A percentile compares a stretch with the other conserved stretches of the same genome.
These are phyloP conservation scores for Allobates femoralis DNA, from an alignment of 2,797 vertebrate genomes.

Conservation along the genomic window DNA sequence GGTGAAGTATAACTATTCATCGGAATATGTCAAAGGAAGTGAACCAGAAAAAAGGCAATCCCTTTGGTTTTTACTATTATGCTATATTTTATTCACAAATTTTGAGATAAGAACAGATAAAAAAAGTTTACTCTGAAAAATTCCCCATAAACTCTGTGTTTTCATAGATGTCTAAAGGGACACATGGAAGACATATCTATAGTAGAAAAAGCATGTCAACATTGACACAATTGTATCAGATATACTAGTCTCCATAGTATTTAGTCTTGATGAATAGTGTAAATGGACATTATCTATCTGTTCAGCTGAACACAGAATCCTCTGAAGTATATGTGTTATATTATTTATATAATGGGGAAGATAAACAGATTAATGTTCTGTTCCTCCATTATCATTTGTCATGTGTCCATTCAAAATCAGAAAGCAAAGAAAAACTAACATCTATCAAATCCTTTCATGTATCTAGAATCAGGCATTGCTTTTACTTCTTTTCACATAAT, in stretches of 20 bases:
- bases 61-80: not conserved
- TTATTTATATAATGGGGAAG: conserved; percentile 8
- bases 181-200: not conserved
- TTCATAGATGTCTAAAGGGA: not conserved
- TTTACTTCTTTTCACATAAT: not conserved
- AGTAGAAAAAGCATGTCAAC: not conserved
- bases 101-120: not conserved
- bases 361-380: conserved; percentile 11
- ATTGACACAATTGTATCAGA: conserved; percentile 19
- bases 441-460: not conserved
- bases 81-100: conserved; percentile 1
- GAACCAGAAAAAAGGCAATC: not conserved
- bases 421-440: not conserved
- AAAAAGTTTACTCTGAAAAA: not conserved
- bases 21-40: not conserved
- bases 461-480: not conserved
- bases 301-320: not conserved
- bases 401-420: not conserved
- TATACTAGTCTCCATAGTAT: conserved; percentile 67
- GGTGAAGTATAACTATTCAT: not conserved
- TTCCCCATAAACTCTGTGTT: not conserved
- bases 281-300: conserved; percentile 15
- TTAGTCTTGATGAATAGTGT: conserved; percentile 61
- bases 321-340: conserved; percentile 1
- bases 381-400: not conserved